Evolutionary conservation across 2,113 vertebrate genomes (phyloP).

Genomic region (Sceloporus undulatus): DNA sequence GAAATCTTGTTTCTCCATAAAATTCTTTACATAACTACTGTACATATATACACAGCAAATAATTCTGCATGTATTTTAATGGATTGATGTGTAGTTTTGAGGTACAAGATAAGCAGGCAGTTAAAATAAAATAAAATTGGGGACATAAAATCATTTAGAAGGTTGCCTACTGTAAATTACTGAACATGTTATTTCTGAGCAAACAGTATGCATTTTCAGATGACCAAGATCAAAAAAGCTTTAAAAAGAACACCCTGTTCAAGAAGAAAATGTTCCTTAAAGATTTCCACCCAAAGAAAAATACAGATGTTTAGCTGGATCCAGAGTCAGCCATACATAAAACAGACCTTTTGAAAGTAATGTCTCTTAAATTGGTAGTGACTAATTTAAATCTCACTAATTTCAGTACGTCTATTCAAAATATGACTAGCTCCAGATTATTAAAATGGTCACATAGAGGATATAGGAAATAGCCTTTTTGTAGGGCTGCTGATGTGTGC

Average conservation of each 20-base stretch:
- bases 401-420: too few species aligned
- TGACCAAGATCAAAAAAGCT: rapidly evolving
- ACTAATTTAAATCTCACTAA: too few species aligned
- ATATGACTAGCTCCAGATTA: too few species aligned
- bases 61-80: not conserved
- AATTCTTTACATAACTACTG: not conserved
- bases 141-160: constrained; percentile 18
- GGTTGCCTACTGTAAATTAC: not conserved
- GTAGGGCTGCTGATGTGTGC: not conserved
- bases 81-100: not conserved
- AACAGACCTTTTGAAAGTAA: not conserved
- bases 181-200: not conserved
- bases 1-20: not conserved
- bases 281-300: not conserved
- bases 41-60: not conserved
- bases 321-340: not conserved
- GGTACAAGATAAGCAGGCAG: not conserved
- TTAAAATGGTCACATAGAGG: not conserved
- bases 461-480: not conserved
- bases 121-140: not conserved
- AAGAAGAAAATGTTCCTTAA: rapidly evolving
- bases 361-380: not conserved
- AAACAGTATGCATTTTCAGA: constrained; percentile 1
- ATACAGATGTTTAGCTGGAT: not conserved
- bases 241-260: rapidly evolving